These are phyloP conservation scores for Chaetophractus vellerosus DNA, from an alignment of 2,797 vertebrate species.

Conservation along the genomic window DNA sequence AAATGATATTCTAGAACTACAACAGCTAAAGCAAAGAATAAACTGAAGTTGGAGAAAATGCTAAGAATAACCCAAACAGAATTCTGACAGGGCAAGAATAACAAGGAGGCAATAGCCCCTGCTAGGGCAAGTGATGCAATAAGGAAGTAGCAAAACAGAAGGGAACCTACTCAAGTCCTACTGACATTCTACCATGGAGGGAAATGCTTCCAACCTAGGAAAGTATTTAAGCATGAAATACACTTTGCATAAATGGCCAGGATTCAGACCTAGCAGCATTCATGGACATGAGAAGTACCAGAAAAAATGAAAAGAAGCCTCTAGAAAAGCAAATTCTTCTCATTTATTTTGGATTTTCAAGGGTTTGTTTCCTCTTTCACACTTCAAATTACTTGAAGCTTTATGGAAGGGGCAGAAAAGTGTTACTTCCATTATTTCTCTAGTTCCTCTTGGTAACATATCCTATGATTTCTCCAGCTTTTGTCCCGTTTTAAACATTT, in stretches of 20 bases:
- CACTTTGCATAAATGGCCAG: not conserved
- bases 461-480: not conserved
- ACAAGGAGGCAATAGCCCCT: not conserved
- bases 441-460: not conserved
- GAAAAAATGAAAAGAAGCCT: not conserved
- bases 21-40: not conserved
- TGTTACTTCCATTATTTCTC: not conserved
- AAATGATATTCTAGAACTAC: not conserved
- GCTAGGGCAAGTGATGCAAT: not conserved
- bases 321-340: not conserved
- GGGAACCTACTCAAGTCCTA: not conserved
- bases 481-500: not conserved
- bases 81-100: not conserved
- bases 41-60: not conserved
- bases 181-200: not conserved
- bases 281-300: not conserved
- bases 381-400: not conserved
- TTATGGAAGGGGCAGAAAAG: not conserved
- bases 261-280: not conserved
- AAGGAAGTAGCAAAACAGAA: not conserved
- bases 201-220: not conserved
- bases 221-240: not conserved
- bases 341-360: not conserved
- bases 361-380: conserved; percentile 43
- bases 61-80: not conserved